Evolutionary conservation across 2,113 vertebrate genomes (phyloP).

Genomic region (Stomatorhinus ivindoensis): DNA sequence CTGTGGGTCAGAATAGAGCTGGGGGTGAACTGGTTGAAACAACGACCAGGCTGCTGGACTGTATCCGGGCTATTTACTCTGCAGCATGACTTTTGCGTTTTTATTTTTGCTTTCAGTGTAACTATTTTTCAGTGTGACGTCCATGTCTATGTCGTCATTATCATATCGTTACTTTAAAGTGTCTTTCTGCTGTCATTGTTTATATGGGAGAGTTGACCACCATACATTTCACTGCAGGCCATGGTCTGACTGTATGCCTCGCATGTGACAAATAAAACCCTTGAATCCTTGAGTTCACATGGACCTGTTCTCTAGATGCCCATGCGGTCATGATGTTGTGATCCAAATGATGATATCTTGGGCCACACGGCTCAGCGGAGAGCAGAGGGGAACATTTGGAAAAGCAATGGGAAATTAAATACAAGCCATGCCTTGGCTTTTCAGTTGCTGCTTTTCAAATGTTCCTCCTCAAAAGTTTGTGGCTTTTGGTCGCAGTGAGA

Average conservation of each 20-base stretch:
- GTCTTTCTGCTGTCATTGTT: background rate
- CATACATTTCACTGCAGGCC: background rate
- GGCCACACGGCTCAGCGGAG: background rate
- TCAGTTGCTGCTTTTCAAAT: background rate
- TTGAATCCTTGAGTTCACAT: background rate
- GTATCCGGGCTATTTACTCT: background rate
- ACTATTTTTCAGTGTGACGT: background rate
- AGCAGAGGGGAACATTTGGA: background rate
- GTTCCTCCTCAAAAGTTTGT: background rate
- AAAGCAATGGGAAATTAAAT: background rate
- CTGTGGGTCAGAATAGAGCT: background rate
- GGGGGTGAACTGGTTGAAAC: background rate
- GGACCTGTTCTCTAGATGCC: background rate
- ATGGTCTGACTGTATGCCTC: background rate
- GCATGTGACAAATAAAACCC: background rate
- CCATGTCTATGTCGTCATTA: background rate
- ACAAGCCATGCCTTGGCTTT: background rate
- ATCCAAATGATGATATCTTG: background rate
- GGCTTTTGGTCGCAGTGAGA: background rate
- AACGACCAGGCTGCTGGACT: background rate
- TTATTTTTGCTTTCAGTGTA: background rate
- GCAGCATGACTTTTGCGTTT: background rate
- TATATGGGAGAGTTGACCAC: background rate
- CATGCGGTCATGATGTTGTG: background rate
- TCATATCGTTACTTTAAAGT: background rate